Percentiles rank a stretch among this genome's conserved stretches.
These are phyloP conservation scores for Lerista edwardsae DNA, from an alignment of 2,797 vertebrate species.

Conservation along the genomic window DNA sequence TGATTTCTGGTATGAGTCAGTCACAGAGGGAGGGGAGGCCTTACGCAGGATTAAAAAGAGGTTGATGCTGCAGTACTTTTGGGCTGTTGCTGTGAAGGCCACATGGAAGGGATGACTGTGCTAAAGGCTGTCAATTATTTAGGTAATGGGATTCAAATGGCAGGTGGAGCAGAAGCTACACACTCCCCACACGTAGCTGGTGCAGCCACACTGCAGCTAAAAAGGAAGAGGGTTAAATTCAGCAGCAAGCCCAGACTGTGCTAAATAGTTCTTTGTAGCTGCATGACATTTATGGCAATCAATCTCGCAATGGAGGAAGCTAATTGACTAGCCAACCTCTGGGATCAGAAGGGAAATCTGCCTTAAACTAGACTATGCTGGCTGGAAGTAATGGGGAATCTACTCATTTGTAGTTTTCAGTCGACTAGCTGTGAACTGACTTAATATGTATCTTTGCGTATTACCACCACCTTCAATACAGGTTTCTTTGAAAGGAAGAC, in stretches of 20 bases:
- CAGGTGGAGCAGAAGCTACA: accelerated
- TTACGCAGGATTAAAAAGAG: background rate
- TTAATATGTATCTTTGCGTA: background rate
- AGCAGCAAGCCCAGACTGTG: background rate
- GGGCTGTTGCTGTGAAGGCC: background rate
- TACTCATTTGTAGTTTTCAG: background rate
- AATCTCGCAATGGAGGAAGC: background rate
- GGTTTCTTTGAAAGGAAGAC: background rate
- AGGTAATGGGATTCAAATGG: conserved; percentile 4
- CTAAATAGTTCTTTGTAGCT: background rate
- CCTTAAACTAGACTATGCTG: background rate
- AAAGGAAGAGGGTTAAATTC: background rate
- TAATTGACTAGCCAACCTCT: background rate
- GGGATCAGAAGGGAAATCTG: too few relatives aligned
- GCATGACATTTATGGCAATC: background rate
- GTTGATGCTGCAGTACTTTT: background rate
- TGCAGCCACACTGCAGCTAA: background rate
- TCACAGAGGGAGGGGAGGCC: background rate
- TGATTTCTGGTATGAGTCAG: accelerated
- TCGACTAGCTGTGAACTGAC: background rate
- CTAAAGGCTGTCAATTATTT: background rate
- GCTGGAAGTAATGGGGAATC: too few relatives aligned
- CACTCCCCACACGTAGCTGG: background rate
- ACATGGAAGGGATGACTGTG: accelerated
- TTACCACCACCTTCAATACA: background rate